These are phyloP conservation scores for Leptopilina boulardi DNA, from an alignment of 1,140 invertebrate species.

Conservation along the genomic window DNA sequence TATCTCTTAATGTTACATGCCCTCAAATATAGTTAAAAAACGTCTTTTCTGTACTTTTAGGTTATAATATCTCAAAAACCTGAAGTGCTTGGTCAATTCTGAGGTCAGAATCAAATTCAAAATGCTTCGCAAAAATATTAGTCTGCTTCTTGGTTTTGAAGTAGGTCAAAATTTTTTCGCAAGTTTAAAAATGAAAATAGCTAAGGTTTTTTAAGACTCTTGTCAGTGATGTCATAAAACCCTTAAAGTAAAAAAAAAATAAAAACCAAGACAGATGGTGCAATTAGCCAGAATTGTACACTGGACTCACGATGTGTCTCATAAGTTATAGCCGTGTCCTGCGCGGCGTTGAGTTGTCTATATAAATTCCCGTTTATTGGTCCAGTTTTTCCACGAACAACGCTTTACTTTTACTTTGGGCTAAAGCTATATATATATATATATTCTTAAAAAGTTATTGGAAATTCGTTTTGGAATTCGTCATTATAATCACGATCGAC, in stretches of 20 bases:
- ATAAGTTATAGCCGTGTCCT: slow-evolving; percentile 47
- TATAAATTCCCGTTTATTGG: slow-evolving; percentile 59
- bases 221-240: neutral
- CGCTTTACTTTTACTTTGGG: slow-evolving; percentile 49
- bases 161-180: no score
- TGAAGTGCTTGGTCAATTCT: no score
- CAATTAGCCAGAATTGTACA: slow-evolving; percentile 48
- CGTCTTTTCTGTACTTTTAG: no score
- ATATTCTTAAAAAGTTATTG: slow-evolving; percentile 35
- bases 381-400: slow-evolving; percentile 51
- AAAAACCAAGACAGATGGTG: slow-evolving; percentile 52
- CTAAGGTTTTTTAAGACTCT: no score
- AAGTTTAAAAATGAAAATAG: no score
- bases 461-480: slow-evolving; percentile 47
- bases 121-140: no score
- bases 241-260: slow-evolving; percentile 30
- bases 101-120: no score
- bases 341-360: slow-evolving; percentile 42
- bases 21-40: no score
- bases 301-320: slow-evolving; percentile 45
- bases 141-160: no score
- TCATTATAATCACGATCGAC: neutral
- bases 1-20: no score
- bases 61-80: no score
- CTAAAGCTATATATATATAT: no score